These are phyloP conservation scores for Tinea pellionella DNA, from an alignment of 2,888 invertebrate species.

Conservation along the genomic window DNA sequence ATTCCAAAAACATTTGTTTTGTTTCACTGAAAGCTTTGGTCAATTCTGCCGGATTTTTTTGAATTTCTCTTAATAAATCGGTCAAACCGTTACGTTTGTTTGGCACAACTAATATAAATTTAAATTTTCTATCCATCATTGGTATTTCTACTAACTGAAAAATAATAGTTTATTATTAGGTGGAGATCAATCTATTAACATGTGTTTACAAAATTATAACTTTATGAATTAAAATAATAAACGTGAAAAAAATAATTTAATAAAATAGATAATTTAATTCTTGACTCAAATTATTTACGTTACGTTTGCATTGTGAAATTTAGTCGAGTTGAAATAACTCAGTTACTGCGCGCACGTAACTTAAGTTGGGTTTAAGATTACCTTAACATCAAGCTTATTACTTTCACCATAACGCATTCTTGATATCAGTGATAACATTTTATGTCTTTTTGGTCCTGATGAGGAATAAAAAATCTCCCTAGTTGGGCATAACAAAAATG, in stretches of 20 bases:
- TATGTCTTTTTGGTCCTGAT: neutral
- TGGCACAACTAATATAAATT: slow-evolving; percentile 80
- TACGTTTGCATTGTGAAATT: too few species aligned
- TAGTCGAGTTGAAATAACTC: too few species aligned
- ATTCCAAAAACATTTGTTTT: slow-evolving; percentile 39
- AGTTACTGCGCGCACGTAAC: too few species aligned
- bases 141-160: slow-evolving; percentile 76
- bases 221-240: too few species aligned
- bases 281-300: too few species aligned
- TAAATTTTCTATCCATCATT: slow-evolving; percentile 72
- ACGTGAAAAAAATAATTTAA: too few species aligned
- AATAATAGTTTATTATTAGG: neutral
- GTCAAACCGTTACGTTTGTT: slow-evolving; percentile 45
- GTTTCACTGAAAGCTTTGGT: neutral
- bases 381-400: neutral
- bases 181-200: too few species aligned
- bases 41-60: neutral
- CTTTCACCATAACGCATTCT: neutral
- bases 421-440: neutral
- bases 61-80: slow-evolving; percentile 29
- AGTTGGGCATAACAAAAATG: neutral
- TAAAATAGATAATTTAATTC: too few species aligned
- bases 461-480: neutral
- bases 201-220: too few species aligned
- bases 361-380: too few species aligned